Percentiles rank a stretch among this genome's conserved stretches.
Conservation (phyloP, 2,888 invertebrate genomes). For the Panopea generosa region DNA sequence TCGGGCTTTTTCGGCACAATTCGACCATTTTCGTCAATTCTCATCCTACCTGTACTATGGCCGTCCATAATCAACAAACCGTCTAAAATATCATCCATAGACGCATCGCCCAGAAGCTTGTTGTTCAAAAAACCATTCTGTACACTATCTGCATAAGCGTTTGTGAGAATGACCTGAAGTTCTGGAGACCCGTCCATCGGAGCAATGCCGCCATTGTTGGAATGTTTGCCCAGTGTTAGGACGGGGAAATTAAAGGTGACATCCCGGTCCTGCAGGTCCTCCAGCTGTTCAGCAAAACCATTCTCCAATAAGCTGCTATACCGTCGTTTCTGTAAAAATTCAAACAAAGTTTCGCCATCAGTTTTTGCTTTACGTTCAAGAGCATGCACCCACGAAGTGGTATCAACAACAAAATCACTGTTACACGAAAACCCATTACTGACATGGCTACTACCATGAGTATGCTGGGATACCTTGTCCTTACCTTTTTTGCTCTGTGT, state of each 20-base stretch:
- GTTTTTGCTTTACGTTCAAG: slow-evolving; percentile 57
- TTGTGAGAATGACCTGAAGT: slow-evolving; percentile 59
- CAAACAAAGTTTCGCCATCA: slow-evolving; percentile 68
- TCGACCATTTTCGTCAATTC: slow-evolving; percentile 53
- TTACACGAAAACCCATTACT: not conserved
- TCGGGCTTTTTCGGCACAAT: slow-evolving; percentile 49
- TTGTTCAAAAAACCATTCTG: slow-evolving; percentile 37
- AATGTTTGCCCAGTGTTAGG: slow-evolving; percentile 56
- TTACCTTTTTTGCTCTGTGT: slow-evolving; percentile 65
- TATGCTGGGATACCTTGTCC: slow-evolving; percentile 18
- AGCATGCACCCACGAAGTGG: slow-evolving; percentile 54
- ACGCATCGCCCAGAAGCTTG: slow-evolving; percentile 49
- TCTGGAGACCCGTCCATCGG: slow-evolving; percentile 45
- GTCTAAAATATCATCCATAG: slow-evolving; percentile 73
- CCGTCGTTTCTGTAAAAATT: slow-evolving; percentile 76
- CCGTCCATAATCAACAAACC: slow-evolving; percentile 70
- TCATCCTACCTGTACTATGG: slow-evolving; percentile 45
- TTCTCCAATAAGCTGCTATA: slow-evolving; percentile 67
- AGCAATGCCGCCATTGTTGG: slow-evolving; percentile 25
- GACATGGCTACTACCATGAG: not conserved
- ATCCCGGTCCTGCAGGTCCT: slow-evolving; percentile 51
- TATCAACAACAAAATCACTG: slow-evolving; percentile 4
- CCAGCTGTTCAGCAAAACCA: slow-evolving; percentile 63
- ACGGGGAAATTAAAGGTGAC: slow-evolving; percentile 57
- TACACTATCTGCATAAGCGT: slow-evolving; percentile 39